Percentiles rank a stretch among this genome's conserved stretches.
Evolutionary conservation across 2,888 invertebrate species (phyloP).

Genomic region (Harpalus rufipes): DNA sequence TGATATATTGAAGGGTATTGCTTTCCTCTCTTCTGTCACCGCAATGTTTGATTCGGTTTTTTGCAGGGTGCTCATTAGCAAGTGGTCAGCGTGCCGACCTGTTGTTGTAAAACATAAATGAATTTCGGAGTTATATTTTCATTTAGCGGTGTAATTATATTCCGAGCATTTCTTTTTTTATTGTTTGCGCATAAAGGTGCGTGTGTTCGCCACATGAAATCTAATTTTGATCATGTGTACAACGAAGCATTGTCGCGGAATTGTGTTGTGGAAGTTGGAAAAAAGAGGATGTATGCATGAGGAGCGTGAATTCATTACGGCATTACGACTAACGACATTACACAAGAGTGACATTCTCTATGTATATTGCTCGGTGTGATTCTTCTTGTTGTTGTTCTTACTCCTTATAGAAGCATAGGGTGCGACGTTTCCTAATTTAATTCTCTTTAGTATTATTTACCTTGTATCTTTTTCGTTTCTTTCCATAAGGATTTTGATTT

Average conservation of each 20-base stretch:
- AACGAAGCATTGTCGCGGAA: slow-evolving; percentile 17
- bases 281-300: slow-evolving; percentile 5
- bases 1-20: slow-evolving; percentile 54
- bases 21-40: background rate
- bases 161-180: slow-evolving; percentile 52
- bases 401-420: too few relatives aligned
- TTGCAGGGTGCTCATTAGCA: slow-evolving; percentile 36
- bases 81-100: slow-evolving; percentile 49
- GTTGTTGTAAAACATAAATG: slow-evolving; percentile 59
- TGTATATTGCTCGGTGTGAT: background rate
- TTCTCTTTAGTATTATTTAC: too few relatives aligned
- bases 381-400: too few relatives aligned
- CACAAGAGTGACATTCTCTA: background rate
- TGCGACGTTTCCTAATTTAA: too few relatives aligned
- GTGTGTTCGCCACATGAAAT: slow-evolving; percentile 30
- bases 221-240: slow-evolving; percentile 47
- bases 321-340: background rate
- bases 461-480: too few relatives aligned
- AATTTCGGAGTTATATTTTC: slow-evolving; percentile 60
- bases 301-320: slow-evolving; percentile 1
- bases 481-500: too few relatives aligned
- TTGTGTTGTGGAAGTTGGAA: slow-evolving; percentile 19
- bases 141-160: slow-evolving; percentile 59
- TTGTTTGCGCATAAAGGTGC: slow-evolving; percentile 52
- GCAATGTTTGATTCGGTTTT: background rate